These are phyloP conservation scores for Diplodus sargus DNA, from an alignment of 2,797 vertebrate species.

Conservation along the genomic window DNA sequence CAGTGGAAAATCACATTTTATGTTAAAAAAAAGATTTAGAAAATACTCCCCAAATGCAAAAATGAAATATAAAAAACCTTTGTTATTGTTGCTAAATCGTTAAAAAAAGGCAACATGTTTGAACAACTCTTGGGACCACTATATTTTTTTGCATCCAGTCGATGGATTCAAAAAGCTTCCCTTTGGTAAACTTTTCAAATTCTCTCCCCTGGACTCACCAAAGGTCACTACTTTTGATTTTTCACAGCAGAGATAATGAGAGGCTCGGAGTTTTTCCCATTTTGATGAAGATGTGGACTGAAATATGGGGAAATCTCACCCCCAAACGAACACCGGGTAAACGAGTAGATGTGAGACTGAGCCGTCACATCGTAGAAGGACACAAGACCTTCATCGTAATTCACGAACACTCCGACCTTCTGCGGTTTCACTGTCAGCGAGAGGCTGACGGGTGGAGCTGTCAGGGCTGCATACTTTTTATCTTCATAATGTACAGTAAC, in stretches of 20 bases:
- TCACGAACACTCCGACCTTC: conserved; percentile 72
- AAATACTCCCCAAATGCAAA: too few relatives aligned
- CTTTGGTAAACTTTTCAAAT: too few relatives aligned
- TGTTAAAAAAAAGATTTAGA: too few relatives aligned
- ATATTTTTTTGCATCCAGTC: too few relatives aligned
- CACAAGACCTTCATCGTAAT: conserved; percentile 62
- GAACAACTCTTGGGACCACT: too few relatives aligned
- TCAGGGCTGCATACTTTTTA: conserved; percentile 40
- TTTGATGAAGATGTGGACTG: conserved; percentile 52
- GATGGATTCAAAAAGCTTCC: too few relatives aligned
- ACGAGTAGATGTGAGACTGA: conserved; percentile 63
- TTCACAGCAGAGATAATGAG: conserved; percentile 57
- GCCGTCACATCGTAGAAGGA: conserved; percentile 68
- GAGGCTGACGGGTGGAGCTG: conserved; percentile 15
- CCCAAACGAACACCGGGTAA: conserved; percentile 55
- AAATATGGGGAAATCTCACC: conserved; percentile 68
- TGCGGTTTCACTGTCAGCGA: conserved; percentile 32
- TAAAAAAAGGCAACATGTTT: too few relatives aligned
- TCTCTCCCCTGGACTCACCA: too few relatives aligned
- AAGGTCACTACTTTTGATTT: not conserved
- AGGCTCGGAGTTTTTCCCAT: conserved; percentile 50
- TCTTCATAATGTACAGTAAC: conserved; percentile 28
- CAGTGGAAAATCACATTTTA: too few relatives aligned
- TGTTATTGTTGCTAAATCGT: too few relatives aligned
- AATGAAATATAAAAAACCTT: too few relatives aligned